Conservation (phyloP, 92 coral and sea anemone species). For the Montipora capitata region DNA sequence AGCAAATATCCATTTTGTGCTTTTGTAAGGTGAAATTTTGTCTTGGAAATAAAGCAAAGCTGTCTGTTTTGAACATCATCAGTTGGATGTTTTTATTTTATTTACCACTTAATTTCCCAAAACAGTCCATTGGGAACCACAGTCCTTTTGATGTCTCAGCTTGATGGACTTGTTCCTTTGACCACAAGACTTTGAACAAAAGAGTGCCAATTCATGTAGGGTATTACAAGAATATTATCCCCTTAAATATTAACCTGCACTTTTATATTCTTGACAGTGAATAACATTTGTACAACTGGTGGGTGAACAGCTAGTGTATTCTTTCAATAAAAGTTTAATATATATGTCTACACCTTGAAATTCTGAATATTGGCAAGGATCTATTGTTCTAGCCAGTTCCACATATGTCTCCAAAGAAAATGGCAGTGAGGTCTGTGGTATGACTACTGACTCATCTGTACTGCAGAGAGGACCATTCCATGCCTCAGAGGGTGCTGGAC, state of each 20-base stretch:
- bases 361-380: conserved; percentile 52
- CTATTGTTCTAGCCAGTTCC: conserved; percentile 30
- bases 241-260: background rate
- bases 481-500: conserved; percentile 53
- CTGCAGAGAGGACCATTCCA: conserved; percentile 43
- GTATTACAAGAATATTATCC: background rate
- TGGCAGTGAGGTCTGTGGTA: conserved; percentile 31
- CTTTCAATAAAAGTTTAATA: conserved; percentile 40
- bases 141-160: conserved; percentile 4
- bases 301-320: conserved; percentile 12
- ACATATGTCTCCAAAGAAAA: conserved; percentile 22
- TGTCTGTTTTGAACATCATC: background rate
- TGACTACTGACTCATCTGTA: conserved; percentile 38
- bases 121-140: background rate
- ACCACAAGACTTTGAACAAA: background rate
- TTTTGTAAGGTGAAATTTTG: conserved; percentile 7
- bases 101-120: background rate
- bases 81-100: background rate
- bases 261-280: conserved; percentile 21
- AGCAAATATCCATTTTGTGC: conserved; percentile 17
- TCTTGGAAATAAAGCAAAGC: background rate
- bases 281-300: background rate
- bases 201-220: conserved; percentile 6
- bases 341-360: conserved; percentile 48
- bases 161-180: background rate